A percentile compares a stretch with the other conserved stretches of the same genome.
phyloP scores from a whole-genome alignment of 37 sponge, comb jelly and placozoan species.

The Oopsacas minuta region DNA sequence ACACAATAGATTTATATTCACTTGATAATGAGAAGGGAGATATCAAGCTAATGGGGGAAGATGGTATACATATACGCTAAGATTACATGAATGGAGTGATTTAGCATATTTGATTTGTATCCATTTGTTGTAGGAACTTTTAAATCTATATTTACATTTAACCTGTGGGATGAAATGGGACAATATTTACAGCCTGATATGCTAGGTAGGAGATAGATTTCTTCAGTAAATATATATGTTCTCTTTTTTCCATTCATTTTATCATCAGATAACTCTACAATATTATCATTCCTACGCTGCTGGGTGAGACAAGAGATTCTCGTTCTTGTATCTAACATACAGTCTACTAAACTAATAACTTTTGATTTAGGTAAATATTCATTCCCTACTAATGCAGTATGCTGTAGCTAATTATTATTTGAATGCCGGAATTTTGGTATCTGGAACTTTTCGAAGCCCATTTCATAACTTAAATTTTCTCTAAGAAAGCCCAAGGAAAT shows the following conservation, averaged over 20 bases:
- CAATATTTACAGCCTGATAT: not conserved
- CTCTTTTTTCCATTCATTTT: too few species aligned
- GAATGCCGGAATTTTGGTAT: not conserved
- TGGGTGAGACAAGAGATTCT: not conserved
- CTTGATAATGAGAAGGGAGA: not conserved
- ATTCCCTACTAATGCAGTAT: too few species aligned
- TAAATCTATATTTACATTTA: not conserved
- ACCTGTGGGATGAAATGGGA: not conserved
- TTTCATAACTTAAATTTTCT: too few species aligned
- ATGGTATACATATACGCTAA: not conserved
- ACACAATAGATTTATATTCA: not conserved
- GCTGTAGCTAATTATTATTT: not conserved
- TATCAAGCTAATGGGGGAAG: not conserved
- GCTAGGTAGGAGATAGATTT: not conserved
- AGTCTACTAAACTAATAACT: not conserved
- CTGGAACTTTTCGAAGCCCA: too few species aligned
- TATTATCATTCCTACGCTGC: not conserved
- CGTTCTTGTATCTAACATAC: not conserved
- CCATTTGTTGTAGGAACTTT: not conserved
- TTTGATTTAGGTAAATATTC: not conserved
- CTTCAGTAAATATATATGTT: not conserved
- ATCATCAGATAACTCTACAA: not conserved
- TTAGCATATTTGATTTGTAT: not conserved
- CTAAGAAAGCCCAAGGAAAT: too few species aligned
- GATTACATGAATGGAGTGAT: not conserved